A percentile compares a stretch with the other conserved stretches of the same genome.
Evolutionary conservation across 2,888 invertebrate genomes (phyloP).

Genomic region (Pantelozetes paolii): DNA sequence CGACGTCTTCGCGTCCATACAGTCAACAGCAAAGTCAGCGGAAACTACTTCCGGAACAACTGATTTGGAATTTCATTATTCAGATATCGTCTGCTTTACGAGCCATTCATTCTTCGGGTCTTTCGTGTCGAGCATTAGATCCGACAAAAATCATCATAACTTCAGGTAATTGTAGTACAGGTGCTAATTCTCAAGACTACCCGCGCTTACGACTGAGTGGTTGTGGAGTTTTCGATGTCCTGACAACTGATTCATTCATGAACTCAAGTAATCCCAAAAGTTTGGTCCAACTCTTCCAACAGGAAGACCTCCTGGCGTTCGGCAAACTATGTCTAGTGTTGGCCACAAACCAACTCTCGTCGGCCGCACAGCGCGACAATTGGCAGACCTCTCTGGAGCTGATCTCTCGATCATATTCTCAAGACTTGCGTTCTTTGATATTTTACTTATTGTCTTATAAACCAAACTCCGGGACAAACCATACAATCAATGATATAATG

Average conservation of each 20-base stretch:
- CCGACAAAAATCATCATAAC: slow-evolving; percentile 84
- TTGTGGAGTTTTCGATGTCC: slow-evolving; percentile 73
- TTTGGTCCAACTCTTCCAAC: slow-evolving; percentile 57
- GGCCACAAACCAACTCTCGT: slow-evolving; percentile 78
- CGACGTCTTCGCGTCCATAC: slow-evolving; percentile 71
- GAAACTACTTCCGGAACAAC: slow-evolving; percentile 73
- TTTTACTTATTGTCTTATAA: slow-evolving; percentile 59
- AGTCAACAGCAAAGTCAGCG: slow-evolving; percentile 66
- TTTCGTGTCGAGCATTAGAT: slow-evolving; percentile 78
- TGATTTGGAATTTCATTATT: slow-evolving; percentile 92
- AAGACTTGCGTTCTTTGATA: slow-evolving; percentile 89
- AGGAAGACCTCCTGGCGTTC: slow-evolving; percentile 85
- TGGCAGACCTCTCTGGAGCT: slow-evolving; percentile 81
- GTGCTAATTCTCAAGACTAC: slow-evolving; percentile 47
- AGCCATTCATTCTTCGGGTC: slow-evolving; percentile 74
- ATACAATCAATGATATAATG: slow-evolving; percentile 92
- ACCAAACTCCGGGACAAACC: slow-evolving; percentile 49
- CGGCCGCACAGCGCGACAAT: slow-evolving; percentile 80
- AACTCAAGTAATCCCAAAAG: slow-evolving; percentile 53
- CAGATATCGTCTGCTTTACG: slow-evolving; percentile 90
- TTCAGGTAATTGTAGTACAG: slow-evolving; percentile 11
- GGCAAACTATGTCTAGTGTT: slow-evolving; percentile 85
- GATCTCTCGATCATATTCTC: slow-evolving; percentile 81
- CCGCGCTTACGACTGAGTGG: slow-evolving; percentile 72
- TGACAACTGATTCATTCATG: slow-evolving; percentile 59